These are phyloP conservation scores for Drosophila phalerata DNA, from an alignment of 2,888 invertebrate species.

Conservation along the genomic window DNA sequence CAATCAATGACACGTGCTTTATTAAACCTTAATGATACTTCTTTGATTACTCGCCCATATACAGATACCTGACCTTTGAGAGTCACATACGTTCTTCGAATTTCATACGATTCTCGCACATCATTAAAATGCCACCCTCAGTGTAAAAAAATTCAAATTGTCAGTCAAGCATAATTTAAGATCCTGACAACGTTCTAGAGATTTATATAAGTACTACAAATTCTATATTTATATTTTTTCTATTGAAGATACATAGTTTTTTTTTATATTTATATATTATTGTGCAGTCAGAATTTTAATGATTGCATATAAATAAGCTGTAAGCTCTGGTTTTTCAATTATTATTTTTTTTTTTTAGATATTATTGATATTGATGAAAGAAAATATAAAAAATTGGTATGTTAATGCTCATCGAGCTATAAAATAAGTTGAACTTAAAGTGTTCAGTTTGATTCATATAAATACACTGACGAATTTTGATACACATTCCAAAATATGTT, in stretches of 20 bases:
- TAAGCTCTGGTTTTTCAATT: constrained; percentile 1
- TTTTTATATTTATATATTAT: background rate
- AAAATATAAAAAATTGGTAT: background rate
- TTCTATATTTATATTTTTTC: background rate
- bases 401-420: background rate
- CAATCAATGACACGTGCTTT: constrained; percentile 18
- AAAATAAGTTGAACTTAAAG: too few species aligned
- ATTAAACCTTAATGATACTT: constrained; percentile 7
- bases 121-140: constrained; percentile 30
- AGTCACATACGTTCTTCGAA: background rate
- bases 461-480: too few species aligned
- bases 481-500: too few species aligned
- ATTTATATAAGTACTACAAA: constrained; percentile 5
- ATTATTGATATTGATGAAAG: background rate
- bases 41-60: constrained; percentile 33
- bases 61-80: background rate
- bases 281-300: background rate
- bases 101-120: constrained; percentile 11
- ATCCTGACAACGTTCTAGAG: constrained; percentile 1
- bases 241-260: background rate
- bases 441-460: too few species aligned
- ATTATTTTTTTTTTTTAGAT: background rate
- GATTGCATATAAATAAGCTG: constrained; percentile 1
- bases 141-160: constrained; percentile 4
- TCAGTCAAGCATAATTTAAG: constrained; percentile 4